phyloP scores from a whole-genome alignment of 2,797 vertebrate species.

The Sciaenops ocellatus region DNA sequence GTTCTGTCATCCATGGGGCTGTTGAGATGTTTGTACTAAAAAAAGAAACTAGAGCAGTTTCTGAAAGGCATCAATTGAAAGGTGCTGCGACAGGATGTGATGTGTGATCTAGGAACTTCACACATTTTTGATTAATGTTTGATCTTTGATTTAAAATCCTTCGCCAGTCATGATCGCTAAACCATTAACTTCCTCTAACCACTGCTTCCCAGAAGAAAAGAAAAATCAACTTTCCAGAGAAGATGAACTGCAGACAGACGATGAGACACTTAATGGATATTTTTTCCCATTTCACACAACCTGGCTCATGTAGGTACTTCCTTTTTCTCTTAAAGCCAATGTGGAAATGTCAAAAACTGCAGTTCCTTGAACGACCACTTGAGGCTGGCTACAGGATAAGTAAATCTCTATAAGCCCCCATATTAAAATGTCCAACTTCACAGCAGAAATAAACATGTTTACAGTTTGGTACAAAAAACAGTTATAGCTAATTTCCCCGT shows the following conservation, averaged over 20 bases:
- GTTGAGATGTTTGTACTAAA: conserved; percentile 35
- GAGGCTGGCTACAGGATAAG: too few relatives aligned
- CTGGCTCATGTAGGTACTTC: not conserved
- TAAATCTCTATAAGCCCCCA: too few relatives aligned
- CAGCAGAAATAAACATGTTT: too few relatives aligned
- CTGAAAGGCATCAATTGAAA: conserved; percentile 58
- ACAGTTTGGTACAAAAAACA: too few relatives aligned
- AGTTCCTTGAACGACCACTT: too few relatives aligned
- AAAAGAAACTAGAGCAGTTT: conserved; percentile 42
- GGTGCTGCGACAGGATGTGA: conserved; percentile 53
- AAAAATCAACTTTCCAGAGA: conserved; percentile 3
- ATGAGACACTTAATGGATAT: not conserved
- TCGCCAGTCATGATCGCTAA: conserved; percentile 40
- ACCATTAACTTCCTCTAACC: conserved; percentile 46
- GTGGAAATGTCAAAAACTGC: too few relatives aligned
- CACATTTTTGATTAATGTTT: too few relatives aligned
- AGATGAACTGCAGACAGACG: conserved; percentile 3
- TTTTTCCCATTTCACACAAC: not conserved
- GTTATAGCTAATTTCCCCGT: too few relatives aligned
- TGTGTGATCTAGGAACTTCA: conserved; percentile 62
- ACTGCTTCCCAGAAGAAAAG: conserved; percentile 28
- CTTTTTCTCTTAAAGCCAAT: too few relatives aligned
- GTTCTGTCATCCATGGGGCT: conserved; percentile 33
- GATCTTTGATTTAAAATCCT: conserved; percentile 63
- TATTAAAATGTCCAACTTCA: too few relatives aligned